Base-by-base conservation (phyloP, 2,113 vertebrate genomes). In the Macquaria ambigua region DNA sequence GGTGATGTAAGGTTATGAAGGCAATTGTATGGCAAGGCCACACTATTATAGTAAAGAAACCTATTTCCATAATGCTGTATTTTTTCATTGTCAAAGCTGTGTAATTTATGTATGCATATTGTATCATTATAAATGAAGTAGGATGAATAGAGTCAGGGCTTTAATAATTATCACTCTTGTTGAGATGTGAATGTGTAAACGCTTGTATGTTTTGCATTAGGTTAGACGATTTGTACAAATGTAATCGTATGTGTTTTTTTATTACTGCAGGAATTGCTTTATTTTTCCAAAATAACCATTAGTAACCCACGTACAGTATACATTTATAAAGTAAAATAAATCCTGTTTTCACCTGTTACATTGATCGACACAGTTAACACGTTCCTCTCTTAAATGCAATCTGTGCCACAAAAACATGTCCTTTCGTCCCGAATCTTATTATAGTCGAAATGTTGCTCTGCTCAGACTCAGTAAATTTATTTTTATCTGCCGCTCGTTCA, bases 31-130 rank as follows among this genome's bases (percentile, higher is more conserved):
- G 73, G 50, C n/a, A 12, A 80, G 28, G 50, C 58, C 37, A 66
- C 23, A 78, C 58, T 74, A 28, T 64, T 67, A 74, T 41, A 84
- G 25, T 43, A 79, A 79, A 86, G 31, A 82, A 61, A 81, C 66
- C 3, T 86, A 83, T 92, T 89, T 93, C 80, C 75, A 70, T 88
- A 81, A 53, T 37, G 43, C 80, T 82, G 71, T 91, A 90, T 90
- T 93, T 92, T 93, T 87, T 84, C 75, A 90, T 39, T 73, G 55
- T 89, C 34, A 63, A 66, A 85, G 82, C 46, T 58, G 69, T 83
- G 72, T 86, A 87, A 83, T 88, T 37, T 85, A 48, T 83, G 52
- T 85, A 66, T 82, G 69, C 59, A 84, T 75, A 90, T 77, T 86
- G 80, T 85, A 76, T 78, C 56, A 81, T 86, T 83, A 55, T 64